Conservation (phyloP, 2,113 vertebrate species). For the Tyrannus savana region DNA sequence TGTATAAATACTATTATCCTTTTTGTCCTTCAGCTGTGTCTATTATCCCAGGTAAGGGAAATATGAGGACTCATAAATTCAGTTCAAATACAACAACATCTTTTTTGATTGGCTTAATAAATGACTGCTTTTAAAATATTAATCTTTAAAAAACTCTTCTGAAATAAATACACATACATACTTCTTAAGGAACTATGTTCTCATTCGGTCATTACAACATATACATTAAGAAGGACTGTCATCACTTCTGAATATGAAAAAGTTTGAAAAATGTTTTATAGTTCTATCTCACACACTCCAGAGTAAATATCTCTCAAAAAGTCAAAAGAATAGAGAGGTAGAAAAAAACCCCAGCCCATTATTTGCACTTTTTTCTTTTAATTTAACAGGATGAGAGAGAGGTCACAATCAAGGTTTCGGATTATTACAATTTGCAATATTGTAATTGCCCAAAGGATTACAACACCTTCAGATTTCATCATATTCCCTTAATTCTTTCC, state of each 20-base stretch:
- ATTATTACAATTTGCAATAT: not conserved
- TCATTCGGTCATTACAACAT: not conserved
- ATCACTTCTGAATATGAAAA: not conserved
- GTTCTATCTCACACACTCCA: not conserved
- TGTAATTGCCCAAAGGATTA: constrained; percentile 20
- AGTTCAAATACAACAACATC: not conserved
- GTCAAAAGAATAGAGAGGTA: not conserved
- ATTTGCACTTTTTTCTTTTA: not conserved
- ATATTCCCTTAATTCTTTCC: not conserved
- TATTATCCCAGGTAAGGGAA: not conserved
- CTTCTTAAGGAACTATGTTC: not conserved
- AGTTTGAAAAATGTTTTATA: not conserved
- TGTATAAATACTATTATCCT: not conserved
- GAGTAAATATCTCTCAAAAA: not conserved
- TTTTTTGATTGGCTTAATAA: not conserved
- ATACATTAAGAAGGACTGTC: not conserved
- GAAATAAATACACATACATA: not conserved
- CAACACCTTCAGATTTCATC: not conserved
- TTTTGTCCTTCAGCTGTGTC: not conserved
- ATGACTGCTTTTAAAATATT: not conserved
- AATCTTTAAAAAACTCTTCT: not conserved
- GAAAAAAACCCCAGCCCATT: not conserved
- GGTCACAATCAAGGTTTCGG: not conserved
- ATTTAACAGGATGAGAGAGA: not conserved
- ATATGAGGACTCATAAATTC: not conserved